Percentiles rank a stretch among this genome's conserved stretches.
These are phyloP conservation scores for Sebastes oblongus DNA, from an alignment of 2,797 vertebrate species.

Conservation along the genomic window DNA sequence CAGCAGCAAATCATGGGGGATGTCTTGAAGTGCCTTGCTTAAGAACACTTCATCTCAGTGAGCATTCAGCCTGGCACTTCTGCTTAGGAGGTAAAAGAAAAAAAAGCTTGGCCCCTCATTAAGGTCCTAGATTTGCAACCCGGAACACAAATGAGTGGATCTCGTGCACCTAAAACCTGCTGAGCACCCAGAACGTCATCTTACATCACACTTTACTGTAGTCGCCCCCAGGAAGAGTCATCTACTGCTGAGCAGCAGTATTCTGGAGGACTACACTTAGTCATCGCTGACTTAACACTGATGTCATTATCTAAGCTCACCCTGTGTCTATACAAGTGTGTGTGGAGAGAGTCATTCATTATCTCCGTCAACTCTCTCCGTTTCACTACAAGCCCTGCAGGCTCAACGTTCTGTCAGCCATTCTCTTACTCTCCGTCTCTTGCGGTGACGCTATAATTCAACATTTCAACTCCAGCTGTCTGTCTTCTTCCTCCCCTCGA, in stretches of 20 bases:
- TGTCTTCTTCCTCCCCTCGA: slow-evolving; percentile 6
- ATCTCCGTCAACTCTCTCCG: slow-evolving; percentile 47
- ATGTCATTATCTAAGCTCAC: slow-evolving; percentile 68
- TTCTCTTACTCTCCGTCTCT: slow-evolving; percentile 32
- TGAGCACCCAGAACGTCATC: slow-evolving; percentile 39
- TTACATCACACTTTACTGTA: slow-evolving; percentile 33
- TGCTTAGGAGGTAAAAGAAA: neutral
- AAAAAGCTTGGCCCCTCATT: neutral
- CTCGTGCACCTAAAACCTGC: slow-evolving; percentile 32
- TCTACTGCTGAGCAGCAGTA: slow-evolving; percentile 44
- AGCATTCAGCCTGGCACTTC: neutral
- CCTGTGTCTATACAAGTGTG: slow-evolving; percentile 5
- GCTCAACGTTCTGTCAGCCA: slow-evolving; percentile 30
- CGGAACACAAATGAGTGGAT: neutral
- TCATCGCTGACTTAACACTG: slow-evolving; percentile 71
- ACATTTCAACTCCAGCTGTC: slow-evolving; percentile 55
- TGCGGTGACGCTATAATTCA: slow-evolving; percentile 52
- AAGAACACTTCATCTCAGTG: neutral
- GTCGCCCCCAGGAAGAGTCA: slow-evolving; percentile 36
- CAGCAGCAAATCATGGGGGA: neutral
- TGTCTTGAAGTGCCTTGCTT: neutral
- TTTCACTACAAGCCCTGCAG: slow-evolving; percentile 35
- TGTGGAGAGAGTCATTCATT: slow-evolving; percentile 45
- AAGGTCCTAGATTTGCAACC: neutral
- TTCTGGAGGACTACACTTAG: slow-evolving; percentile 52